A percentile compares a stretch with the other conserved stretches of the same genome.
These are phyloP conservation scores for Portevinia maculata DNA, from an alignment of 2,888 invertebrate species.

Conservation along the genomic window DNA sequence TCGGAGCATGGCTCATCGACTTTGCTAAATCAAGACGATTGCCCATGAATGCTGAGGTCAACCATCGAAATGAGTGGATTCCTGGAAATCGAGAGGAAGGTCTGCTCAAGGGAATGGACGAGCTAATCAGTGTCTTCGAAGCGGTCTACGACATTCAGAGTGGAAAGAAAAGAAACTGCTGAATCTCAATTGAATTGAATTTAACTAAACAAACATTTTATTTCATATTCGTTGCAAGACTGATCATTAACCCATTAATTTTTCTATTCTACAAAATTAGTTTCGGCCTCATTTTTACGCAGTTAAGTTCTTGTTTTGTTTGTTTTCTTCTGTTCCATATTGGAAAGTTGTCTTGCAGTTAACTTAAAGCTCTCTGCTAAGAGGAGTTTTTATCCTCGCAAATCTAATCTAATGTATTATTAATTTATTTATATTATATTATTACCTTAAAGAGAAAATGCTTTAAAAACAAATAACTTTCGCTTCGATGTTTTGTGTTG, in stretches of 20 bases:
- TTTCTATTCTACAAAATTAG: constrained; percentile 4
- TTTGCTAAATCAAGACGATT: constrained; percentile 95
- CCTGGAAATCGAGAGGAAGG: constrained; percentile 99
- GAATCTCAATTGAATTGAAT: constrained; percentile 21
- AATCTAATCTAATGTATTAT: constrained; percentile 64
- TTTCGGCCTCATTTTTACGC: constrained; percentile 44
- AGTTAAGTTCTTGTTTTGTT: constrained; percentile 23
- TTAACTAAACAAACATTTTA: background rate
- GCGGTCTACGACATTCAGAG: constrained; percentile 80
- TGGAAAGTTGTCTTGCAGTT: constrained; percentile 63
- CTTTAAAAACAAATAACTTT: constrained; percentile 4
- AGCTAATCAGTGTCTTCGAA: constrained; percentile 90
- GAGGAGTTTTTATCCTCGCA: constrained; percentile 71
- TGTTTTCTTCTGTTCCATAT: constrained; percentile 69
- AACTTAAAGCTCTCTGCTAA: constrained; percentile 59
- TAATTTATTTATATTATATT: constrained; percentile 1
- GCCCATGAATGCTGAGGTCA: constrained; percentile 87
- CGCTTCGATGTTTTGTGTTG: constrained; percentile 29
- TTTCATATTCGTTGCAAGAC: constrained; percentile 65
- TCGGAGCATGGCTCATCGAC: constrained; percentile 98
- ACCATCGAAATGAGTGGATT: constrained; percentile 92
- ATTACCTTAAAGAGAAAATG: constrained; percentile 11
- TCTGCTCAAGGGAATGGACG: constrained; percentile 95
- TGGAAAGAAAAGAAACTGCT: constrained; percentile 77
- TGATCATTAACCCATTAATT: constrained; percentile 58